A percentile compares a stretch with the other conserved stretches of the same genome.
These are phyloP conservation scores for Atta colombica DNA, from an alignment of 1,140 invertebrate species.

Conservation along the genomic window DNA sequence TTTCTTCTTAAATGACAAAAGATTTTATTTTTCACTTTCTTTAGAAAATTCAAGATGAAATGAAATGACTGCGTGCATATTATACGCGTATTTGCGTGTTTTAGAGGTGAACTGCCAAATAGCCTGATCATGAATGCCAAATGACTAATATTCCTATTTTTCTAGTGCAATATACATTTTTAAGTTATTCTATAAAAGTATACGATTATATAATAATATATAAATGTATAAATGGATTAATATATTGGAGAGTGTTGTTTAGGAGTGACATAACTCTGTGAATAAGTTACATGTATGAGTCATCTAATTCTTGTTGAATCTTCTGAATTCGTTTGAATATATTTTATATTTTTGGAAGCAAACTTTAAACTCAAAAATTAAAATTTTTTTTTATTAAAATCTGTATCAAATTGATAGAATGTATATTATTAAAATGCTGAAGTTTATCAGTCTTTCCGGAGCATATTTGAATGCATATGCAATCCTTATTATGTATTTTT, in stretches of 20 bases:
- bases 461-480: neutral
- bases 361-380: neutral
- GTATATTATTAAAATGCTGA: neutral
- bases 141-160: conserved; percentile 77
- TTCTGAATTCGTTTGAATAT: neutral
- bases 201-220: conserved; percentile 7
- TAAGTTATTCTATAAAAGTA: conserved; percentile 69
- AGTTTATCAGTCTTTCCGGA: conserved; percentile 1
- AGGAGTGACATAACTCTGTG: conserved; percentile 3
- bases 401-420: neutral
- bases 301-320: neutral
- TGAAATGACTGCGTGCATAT: neutral
- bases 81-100: neutral
- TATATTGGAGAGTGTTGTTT: conserved; percentile 8
- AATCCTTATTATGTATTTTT: neutral
- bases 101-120: conserved; percentile 75
- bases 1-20: conserved; percentile 21
- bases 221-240: conserved; percentile 18
- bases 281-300: neutral
- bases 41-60: neutral
- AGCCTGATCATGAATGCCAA: conserved; percentile 74
- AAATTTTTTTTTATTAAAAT: neutral
- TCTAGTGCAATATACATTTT: conserved; percentile 60
- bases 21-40: neutral
- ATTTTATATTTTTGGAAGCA: conserved; percentile 2